Percentiles rank a stretch among this genome's conserved stretches.
Conservation (phyloP, 2,888 invertebrate species). For the Hypercompe scribonia region DNA sequence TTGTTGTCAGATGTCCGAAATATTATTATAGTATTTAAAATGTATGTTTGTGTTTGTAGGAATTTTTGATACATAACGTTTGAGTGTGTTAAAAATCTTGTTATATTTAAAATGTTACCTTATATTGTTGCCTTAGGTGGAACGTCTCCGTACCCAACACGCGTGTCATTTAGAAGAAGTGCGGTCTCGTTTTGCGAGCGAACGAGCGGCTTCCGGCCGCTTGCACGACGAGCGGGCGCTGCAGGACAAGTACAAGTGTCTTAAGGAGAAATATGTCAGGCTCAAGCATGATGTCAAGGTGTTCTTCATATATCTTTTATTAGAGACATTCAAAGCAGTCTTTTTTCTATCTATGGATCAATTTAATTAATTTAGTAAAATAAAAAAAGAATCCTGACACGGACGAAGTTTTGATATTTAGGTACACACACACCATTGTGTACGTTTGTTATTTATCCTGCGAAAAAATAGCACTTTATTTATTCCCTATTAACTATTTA, state of each 20-base stretch:
- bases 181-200: constrained; percentile 86
- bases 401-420: not conserved
- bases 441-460: no score
- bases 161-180: constrained; percentile 89
- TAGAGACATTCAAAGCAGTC: not conserved
- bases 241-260: constrained; percentile 92
- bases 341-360: not conserved
- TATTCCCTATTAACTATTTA: no score
- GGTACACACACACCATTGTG: no score
- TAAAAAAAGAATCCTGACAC: not conserved
- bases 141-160: constrained; percentile 89
- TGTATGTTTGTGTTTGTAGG: no score
- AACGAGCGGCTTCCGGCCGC: constrained; percentile 89
- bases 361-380: not conserved
- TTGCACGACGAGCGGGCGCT: constrained; percentile 89
- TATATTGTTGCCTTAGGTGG: constrained; percentile 81
- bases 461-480: no score
- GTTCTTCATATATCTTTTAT: not conserved
- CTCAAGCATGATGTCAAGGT: constrained; percentile 93
- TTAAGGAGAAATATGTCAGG: constrained; percentile 93
- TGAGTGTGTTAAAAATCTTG: no score
- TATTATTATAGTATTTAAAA: no score
- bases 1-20: no score
- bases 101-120: no score
- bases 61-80: no score